Base-by-base conservation (phyloP, 2,888 invertebrate species). In the Erannis defoliaria region DNA sequence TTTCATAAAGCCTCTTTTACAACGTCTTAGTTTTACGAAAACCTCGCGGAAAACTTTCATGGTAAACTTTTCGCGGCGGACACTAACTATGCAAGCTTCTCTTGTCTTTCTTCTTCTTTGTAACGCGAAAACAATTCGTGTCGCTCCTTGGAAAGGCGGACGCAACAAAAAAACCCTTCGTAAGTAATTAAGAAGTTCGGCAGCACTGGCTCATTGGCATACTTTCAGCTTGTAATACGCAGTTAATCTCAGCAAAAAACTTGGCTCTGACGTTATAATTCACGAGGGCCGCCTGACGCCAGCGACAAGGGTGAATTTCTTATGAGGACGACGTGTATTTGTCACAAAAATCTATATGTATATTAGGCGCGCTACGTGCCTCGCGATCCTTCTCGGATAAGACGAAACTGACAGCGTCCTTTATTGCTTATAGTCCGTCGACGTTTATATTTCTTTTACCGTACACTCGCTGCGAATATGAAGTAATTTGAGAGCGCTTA, bases 161-260 rank as follows among this genome's bases (percentile, higher is more conserved):
- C 71, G 76, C 76, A 70, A 78, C 75, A 81, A 83, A 84, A 82
- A 82, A 85, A 81, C 77, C 80, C 77, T 81, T 81, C 76, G 80
- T 75, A 84, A 85, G 86, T 88, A 88, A 89, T 88, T 89, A 89
- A 84, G 85, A 88, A 89, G 85, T 88, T 87, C 79, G 78, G 74
- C 77, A 86, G 84, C 83, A 84, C 81, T 78, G 76, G 82, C 84
- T 88, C 88, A 89, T 88, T 85, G 88, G 84, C 85, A 87, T 86
- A 88, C 88, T 89, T 89, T 85, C 76, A 74, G 80, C 85, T 85
- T 87, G 86, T 89, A 88, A 86, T 85, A 88, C 86, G 85, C 85
- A 86, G 86, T 86, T 89, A 89, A 88, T 89, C 88, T 88, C 81
- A 72, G 80, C 81, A 80, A 89, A 89, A 88, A 89, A 88, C 81